These are phyloP conservation scores for Cirrhinus molitorella DNA, from an alignment of 2,797 vertebrate genomes.

Conservation along the genomic window DNA sequence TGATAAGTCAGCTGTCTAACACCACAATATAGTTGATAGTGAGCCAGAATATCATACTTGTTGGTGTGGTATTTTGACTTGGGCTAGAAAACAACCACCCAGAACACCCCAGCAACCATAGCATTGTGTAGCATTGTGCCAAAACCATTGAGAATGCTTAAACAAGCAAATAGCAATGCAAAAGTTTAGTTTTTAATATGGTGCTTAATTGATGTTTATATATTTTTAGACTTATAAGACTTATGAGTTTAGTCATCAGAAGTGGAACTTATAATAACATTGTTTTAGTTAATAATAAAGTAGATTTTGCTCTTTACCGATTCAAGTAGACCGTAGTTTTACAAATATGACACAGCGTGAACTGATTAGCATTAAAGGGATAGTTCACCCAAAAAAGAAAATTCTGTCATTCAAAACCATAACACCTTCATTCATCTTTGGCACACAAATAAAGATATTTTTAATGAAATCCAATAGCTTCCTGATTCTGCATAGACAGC, in stretches of 20 bases:
- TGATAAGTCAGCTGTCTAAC: conserved; percentile 30
- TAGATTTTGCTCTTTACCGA: neutral
- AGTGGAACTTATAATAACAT: neutral
- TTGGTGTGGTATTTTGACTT: neutral
- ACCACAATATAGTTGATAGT: neutral
- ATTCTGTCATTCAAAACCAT: too few species aligned
- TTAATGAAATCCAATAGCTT: too few species aligned
- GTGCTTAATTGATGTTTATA: neutral
- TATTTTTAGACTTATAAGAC: neutral
- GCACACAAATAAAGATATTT: too few species aligned
- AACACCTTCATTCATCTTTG: too few species aligned
- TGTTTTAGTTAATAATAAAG: neutral
- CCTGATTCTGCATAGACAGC: too few species aligned
- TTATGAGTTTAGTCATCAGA: neutral
- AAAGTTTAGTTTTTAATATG: neutral
- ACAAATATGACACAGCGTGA: neutral
- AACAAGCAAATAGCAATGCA: neutral
- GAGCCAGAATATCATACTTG: conserved; percentile 4
- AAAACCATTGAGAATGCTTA: neutral
- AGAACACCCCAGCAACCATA: neutral
- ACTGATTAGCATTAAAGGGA: too few species aligned
- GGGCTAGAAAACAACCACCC: neutral
- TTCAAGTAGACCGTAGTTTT: neutral
- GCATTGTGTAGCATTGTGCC: neutral
- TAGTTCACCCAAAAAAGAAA: too few species aligned